Conservation (phyloP, 1,140 invertebrate species). For the Drosophila persimilis region DNA sequence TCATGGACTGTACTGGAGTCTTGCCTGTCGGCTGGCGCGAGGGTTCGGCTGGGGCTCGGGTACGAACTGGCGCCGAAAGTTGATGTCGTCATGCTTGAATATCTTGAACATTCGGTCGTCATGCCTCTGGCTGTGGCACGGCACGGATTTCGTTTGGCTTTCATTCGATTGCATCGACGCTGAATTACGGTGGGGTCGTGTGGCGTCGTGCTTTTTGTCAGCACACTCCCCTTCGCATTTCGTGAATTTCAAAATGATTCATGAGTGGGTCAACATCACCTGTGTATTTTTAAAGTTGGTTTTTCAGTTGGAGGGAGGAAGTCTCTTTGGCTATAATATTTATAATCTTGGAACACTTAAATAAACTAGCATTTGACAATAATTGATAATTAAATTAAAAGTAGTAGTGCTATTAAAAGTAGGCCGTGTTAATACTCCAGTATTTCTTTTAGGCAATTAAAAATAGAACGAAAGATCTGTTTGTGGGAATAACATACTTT, state of each 20-base stretch:
- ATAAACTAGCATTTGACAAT: too few species aligned
- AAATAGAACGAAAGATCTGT: too few species aligned
- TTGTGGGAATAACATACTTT: too few species aligned
- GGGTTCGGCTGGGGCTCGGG: constrained; percentile 4
- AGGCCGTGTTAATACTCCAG: too few species aligned
- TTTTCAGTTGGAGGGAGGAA: too few species aligned
- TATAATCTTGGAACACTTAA: too few species aligned
- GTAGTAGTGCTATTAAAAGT: too few species aligned
- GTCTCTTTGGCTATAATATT: too few species aligned
- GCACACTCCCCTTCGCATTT: constrained; percentile 1
- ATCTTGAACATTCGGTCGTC: constrained; percentile 5
- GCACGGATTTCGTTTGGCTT: constrained; percentile 38
- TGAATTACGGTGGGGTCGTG: constrained; percentile 3
- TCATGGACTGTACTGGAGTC: constrained; percentile 16
- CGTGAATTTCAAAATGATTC: constrained; percentile 16
- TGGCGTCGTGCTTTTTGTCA: too few species aligned
- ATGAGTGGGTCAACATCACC: constrained; percentile 21
- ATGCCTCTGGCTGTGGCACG: constrained; percentile 6
- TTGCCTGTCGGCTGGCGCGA: constrained; percentile 32
- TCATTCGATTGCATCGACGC: constrained; percentile 43
- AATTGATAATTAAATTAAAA: too few species aligned
- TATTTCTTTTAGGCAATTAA: too few species aligned
- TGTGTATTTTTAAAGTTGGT: not conserved
- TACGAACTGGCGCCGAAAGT: constrained; percentile 6
- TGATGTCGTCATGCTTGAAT: constrained; percentile 20